Conservation (phyloP, 2,113 vertebrate species). For the Porphyrio hochstetteri region DNA sequence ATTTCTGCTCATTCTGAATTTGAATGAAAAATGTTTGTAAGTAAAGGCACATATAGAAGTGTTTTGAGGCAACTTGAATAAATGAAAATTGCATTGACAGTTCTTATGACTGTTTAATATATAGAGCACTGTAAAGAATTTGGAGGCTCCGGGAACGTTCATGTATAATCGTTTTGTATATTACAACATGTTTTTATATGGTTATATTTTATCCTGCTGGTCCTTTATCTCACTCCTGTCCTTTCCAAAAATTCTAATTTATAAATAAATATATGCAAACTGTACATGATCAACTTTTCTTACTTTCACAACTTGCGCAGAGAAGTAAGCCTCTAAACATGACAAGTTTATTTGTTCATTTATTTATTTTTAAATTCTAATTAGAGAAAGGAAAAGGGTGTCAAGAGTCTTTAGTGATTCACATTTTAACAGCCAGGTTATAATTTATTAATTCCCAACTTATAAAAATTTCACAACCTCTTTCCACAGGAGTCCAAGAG, state of each 20-base stretch:
- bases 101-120: neutral
- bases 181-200: neutral
- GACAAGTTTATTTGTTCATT: slow-evolving; percentile 71
- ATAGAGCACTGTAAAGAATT: neutral
- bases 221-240: neutral
- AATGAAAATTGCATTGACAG: neutral
- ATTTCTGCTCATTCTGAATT: neutral
- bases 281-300: slow-evolving; percentile 3
- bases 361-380: slow-evolving; percentile 81
- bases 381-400: slow-evolving; percentile 78
- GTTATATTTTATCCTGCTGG: neutral
- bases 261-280: slow-evolving; percentile 26
- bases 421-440: slow-evolving; percentile 83
- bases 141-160: neutral
- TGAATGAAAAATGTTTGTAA: neutral
- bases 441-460: slow-evolving; percentile 84
- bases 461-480: slow-evolving; percentile 81
- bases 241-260: neutral
- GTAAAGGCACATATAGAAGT: neutral
- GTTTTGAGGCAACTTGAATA: neutral
- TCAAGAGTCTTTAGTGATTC: slow-evolving; percentile 79
- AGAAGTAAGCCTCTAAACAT: slow-evolving; percentile 49
- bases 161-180: neutral
- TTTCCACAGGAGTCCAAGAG: slow-evolving; percentile 79
- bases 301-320: slow-evolving; percentile 27